Base-by-base conservation (phyloP, 2,888 invertebrate genomes). In the Agriopis aurantiaria region DNA sequence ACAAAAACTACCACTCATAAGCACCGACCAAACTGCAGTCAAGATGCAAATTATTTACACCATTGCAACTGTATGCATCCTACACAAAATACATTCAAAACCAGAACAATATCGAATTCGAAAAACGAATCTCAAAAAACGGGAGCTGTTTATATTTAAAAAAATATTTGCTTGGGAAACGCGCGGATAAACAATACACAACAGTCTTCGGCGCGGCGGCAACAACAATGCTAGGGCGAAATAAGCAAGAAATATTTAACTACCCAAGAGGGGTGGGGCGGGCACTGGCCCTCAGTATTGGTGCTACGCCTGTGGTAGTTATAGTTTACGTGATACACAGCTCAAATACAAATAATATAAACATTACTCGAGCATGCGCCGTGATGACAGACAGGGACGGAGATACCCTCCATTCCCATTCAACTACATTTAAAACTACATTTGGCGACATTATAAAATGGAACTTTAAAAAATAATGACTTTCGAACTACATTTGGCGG, bases 231-330 rank as follows among this genome's bases (percentile, higher is more conserved):
- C 95, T 93, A 88, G 88, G 90, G 91, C 93, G 94, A 93, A 94
- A 95, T 93, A 95, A 95, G 94, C 95, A 95, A 94, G 94, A 94
- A 95, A 95, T 95, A 95, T 95, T 95, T 95, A 95, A 95, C 94
- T 93, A 94, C 93, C 91, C 86, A 82, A 75, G 91, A 83, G 91
- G 93, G 91, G 91, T 84, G 90, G 93, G 93, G 93, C 90, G 91
- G 88, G 87, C 86, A 81, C 86, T 88, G 90, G 90, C 91, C 92
- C 92, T 90, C 93, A 93, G 94, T 92, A 93, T 93, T 93, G 93
- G 94, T 89, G 94, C 91, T 92, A 89, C 89, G 92, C 87, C 92
- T 94, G 94, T 93, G 94, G 95, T 95, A 95, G 94, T 95, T 95
- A 93, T 94, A 94, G 95, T 95, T 95, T 95, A 95, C 95, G 90